These are phyloP conservation scores for Oreohelix idahoensis DNA, from an alignment of 1,140 invertebrate genomes.

Conservation along the genomic window DNA sequence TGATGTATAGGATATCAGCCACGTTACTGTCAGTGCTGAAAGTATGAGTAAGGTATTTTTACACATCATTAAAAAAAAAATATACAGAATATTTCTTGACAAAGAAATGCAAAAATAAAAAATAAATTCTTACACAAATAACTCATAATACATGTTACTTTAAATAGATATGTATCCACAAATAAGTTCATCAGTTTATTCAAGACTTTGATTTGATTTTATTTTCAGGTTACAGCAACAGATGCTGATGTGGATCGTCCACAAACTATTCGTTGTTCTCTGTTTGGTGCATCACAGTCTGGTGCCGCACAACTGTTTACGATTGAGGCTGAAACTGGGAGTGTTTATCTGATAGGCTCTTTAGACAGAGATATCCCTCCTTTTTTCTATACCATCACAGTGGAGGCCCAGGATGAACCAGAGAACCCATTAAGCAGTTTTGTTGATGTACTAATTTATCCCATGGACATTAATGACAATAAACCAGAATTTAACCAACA, in stretches of 20 bases:
- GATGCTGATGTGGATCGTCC: constrained; percentile 8
- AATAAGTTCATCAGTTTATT: no score
- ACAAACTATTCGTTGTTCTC: constrained; percentile 17
- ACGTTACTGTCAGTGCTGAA: no score
- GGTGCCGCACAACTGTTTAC: not conserved
- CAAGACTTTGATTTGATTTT: no score
- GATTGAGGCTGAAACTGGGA: constrained; percentile 1
- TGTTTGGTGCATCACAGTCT: not conserved
- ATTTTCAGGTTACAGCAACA: constrained; percentile 18
- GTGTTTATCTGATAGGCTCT: constrained; percentile 18
- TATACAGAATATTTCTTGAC: no score
- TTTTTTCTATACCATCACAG: constrained; percentile 5
- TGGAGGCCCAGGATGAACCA: constrained; percentile 12
- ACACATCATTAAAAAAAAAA: no score
- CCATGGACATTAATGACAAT: constrained; percentile 32
- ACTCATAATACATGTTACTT: no score
- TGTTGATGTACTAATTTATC: constrained; percentile 5
- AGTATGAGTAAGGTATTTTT: no score
- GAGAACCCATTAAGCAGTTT: not conserved
- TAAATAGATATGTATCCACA: no score
- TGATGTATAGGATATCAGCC: no score
- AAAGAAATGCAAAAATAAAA: no score
- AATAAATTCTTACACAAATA: no score
- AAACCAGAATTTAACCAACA: not conserved
- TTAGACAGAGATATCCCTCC: constrained; percentile 20